Evolutionary conservation across 2,113 vertebrate species (phyloP).

Genomic region (Urocolius indicus): DNA sequence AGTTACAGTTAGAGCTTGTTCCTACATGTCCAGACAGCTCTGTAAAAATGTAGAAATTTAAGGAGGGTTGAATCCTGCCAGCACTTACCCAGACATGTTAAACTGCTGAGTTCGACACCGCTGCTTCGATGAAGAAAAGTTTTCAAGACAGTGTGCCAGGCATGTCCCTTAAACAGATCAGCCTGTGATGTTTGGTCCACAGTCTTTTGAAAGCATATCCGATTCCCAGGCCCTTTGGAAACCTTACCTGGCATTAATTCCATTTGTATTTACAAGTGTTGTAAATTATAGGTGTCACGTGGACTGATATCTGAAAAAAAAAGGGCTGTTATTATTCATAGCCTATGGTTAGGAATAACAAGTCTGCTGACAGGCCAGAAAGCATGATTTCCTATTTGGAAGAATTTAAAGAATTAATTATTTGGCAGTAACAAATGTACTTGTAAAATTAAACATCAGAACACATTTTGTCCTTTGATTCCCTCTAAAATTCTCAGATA

Average conservation of each 20-base stretch:
- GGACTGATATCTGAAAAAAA: not conserved
- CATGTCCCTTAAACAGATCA: not conserved
- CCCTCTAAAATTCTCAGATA: conserved; percentile 35
- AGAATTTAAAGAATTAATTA: conserved; percentile 66
- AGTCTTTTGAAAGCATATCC: not conserved
- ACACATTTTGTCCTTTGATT: conserved; percentile 57
- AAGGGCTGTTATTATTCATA: conserved; percentile 20
- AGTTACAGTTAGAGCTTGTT: conserved; percentile 21
- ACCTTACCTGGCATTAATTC: conserved; percentile 41
- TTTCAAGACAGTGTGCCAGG: not conserved
- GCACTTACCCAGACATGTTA: not conserved
- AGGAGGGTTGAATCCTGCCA: not conserved
- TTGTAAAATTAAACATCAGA: conserved; percentile 45
- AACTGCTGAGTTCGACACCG: not conserved
- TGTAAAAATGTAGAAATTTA: conserved; percentile 6
- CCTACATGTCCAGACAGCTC: conserved; percentile 44
- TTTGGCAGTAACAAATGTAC: conserved; percentile 67
- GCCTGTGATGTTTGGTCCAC: not conserved
- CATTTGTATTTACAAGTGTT: not conserved
- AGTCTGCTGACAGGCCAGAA: not conserved
- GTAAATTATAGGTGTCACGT: not conserved
- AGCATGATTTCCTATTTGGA: conserved; percentile 49
- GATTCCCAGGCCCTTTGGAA: conserved; percentile 32
- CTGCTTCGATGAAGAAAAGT: not conserved
- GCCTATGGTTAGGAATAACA: conserved; percentile 1